These are phyloP conservation scores for Acrocera orbiculus DNA, from an alignment of 2,888 invertebrate genomes.

Conservation along the genomic window DNA sequence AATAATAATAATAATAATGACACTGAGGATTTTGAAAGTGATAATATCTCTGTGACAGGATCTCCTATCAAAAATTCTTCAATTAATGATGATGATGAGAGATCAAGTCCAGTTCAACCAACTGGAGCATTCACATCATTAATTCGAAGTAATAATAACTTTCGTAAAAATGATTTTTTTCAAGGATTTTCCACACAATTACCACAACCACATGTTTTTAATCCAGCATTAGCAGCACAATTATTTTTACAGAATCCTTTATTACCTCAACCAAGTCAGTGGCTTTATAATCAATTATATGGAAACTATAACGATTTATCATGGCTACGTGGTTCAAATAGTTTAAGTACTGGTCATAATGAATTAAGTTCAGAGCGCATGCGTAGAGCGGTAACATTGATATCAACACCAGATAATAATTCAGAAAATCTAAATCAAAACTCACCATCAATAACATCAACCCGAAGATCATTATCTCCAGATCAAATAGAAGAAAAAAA, in stretches of 20 bases:
- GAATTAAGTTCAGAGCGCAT: conserved; percentile 12
- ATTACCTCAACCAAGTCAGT: conserved; percentile 57
- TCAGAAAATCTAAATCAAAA: conserved; percentile 26
- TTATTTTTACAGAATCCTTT: conserved; percentile 57
- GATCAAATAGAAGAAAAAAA: conserved; percentile 24
- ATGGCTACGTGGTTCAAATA: conserved; percentile 39
- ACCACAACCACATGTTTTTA: conserved; percentile 32
- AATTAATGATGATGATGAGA: conserved; percentile 31
- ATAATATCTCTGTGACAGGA: conserved; percentile 32
- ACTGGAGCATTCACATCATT: conserved; percentile 30
- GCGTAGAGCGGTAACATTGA: conserved; percentile 17
- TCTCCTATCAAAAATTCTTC: conserved; percentile 34
- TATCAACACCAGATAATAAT: conserved; percentile 26
- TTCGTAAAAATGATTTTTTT: conserved; percentile 28
- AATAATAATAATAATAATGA: conserved; percentile 29
- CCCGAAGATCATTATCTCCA: conserved; percentile 39
- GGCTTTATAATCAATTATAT: conserved; percentile 62
- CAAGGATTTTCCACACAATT: conserved; percentile 33
- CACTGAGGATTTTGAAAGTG: conserved; percentile 30
- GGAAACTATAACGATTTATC: conserved; percentile 47
- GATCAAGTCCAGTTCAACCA: conserved; percentile 24
- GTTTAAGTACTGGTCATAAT: conserved; percentile 14
- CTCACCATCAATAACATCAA: conserved; percentile 31
- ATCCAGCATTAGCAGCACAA: conserved; percentile 47
- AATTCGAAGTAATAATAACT: conserved; percentile 24